Evolutionary conservation across 2,797 vertebrate genomes (phyloP).

Genomic region (Cacajao melanocephalus): DNA sequence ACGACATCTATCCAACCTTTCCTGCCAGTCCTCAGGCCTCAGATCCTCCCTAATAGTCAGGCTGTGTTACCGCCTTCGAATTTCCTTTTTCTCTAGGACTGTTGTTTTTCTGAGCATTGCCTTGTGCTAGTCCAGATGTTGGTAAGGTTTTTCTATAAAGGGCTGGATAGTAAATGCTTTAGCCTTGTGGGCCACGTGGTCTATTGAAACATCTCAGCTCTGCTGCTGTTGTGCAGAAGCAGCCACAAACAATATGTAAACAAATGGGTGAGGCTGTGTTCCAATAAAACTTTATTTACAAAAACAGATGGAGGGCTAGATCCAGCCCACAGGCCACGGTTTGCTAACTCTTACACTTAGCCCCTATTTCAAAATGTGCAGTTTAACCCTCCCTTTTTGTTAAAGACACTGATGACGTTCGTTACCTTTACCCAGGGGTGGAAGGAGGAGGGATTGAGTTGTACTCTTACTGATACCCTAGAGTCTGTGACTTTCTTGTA

Average conservation of each 20-base stretch:
- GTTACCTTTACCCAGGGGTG: not conserved
- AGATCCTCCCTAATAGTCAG: not conserved
- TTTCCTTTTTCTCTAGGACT: not conserved
- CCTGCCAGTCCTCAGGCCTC: not conserved
- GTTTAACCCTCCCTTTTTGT: not conserved
- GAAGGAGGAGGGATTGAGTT: not conserved
- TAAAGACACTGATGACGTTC: not conserved
- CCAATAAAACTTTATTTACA: constrained; percentile 1
- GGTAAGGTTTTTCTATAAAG: not conserved
- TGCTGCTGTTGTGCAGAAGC: not conserved
- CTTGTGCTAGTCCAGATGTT: not conserved
- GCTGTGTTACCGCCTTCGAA: not conserved
- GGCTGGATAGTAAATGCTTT: not conserved
- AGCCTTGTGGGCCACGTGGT: not conserved
- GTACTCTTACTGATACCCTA: not conserved
- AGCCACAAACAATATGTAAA: not conserved
- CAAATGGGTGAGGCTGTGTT: not conserved
- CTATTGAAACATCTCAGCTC: not conserved
- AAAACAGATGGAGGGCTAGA: not conserved
- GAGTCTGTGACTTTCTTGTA: not conserved
- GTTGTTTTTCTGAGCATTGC: not conserved
- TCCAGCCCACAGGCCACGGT: not conserved
- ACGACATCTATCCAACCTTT: not conserved
- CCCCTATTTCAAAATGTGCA: not conserved
- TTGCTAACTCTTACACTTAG: not conserved